Conservation (phyloP, 2,113 vertebrate species). For the Equus przewalskii region DNA sequence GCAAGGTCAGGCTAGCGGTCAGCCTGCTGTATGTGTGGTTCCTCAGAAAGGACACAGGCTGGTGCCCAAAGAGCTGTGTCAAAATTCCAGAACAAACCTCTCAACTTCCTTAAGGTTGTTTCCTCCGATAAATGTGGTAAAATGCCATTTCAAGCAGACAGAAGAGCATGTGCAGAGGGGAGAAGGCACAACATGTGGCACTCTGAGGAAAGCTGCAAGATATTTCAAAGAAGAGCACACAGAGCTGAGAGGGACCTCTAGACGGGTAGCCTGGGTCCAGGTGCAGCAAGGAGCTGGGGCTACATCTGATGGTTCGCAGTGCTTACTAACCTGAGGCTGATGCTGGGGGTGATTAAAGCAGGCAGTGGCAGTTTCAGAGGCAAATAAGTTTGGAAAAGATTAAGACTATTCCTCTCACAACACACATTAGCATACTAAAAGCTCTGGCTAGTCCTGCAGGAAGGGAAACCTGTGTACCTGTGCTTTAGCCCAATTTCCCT, state of each 20-base stretch:
- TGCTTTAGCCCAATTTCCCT: not conserved
- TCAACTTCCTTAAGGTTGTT: not conserved
- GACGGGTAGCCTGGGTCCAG: not conserved
- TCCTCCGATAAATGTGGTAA: not conserved
- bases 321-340: not conserved
- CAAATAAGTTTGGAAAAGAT: not conserved
- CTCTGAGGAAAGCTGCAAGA: accelerated
- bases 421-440: not conserved
- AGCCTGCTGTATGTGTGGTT: not conserved
- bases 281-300: accelerated
- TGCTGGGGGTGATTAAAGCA: not conserved
- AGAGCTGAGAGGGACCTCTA: not conserved
- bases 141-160: not conserved
- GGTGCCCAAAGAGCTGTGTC: accelerated
- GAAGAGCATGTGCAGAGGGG: too few species aligned
- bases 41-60: not conserved
- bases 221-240: not conserved
- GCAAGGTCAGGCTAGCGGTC: not conserved
- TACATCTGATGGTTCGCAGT: accelerated
- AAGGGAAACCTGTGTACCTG: not conserved
- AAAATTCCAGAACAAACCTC: not conserved
- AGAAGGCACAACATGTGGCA: not conserved
- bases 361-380: too few species aligned
- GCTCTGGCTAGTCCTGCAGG: not conserved
- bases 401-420: not conserved